Base-by-base conservation (phyloP, 2,797 vertebrate species). In the Acanthopagrus latus region DNA sequence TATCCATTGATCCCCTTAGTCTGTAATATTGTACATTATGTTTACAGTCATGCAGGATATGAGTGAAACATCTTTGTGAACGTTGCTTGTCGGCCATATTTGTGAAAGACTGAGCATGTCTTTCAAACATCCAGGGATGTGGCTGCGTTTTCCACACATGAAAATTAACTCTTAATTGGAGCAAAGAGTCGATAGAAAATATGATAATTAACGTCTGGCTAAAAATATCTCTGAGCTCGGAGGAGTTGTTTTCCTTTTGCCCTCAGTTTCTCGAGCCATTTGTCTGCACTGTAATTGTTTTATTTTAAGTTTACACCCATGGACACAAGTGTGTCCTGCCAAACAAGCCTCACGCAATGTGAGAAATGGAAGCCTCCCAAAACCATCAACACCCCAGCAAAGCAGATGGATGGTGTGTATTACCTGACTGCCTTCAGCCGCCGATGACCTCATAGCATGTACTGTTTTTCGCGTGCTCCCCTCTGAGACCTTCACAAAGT, bases 291-390 rank as follows among this genome's bases (percentile, higher is more conserved):
- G 23, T 80, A 74, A 74, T 72, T 74, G 38, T 81, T 75, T 60
- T 48, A 73, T 47, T 74, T 2, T 11, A 41, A 29, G 54, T 84
- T 80, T 56, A 78, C 55, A 41, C 55, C 10, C 3, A 16, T 54
- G 58, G 57, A 33, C 58, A 55, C 25, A n/a, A 56, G 63, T 0
- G 0, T 56, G 0, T 1, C 25, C 0, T 81, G 82, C 85, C 87
- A 90, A 85, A 89, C 70, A 8, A 81, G 73, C 88, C 55, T 73
- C 67, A 79, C 52, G 55, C 50, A 73, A 79, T 60, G 69, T 80
- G 85, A 87, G 57, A 88, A 82, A 81, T 82, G 69, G 72, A 91
- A 76, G 7, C 64, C 23, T 65, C 74, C 75, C 69, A 82, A 86
- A 82, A 83, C 46, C 43, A 83, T 80, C 79, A 62, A 70, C 85